phyloP scores from a whole-genome alignment of 2,113 vertebrate genomes.

The Paramormyrops kingsleyae region DNA sequence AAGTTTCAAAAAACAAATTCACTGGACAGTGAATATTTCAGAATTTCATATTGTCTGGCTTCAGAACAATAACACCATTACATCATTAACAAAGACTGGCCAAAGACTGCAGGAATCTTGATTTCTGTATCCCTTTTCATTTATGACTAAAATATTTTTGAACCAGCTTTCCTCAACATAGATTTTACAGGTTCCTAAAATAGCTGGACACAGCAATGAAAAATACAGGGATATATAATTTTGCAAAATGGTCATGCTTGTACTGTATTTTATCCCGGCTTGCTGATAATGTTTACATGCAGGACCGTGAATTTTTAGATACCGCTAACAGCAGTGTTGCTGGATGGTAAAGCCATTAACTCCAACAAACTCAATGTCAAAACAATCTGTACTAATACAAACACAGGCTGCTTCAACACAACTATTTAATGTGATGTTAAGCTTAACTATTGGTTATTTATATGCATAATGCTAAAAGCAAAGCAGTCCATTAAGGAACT shows the following conservation, averaged over 20 bases:
- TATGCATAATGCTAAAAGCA: neutral
- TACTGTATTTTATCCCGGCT: neutral
- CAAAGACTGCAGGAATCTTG: neutral
- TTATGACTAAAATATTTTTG: neutral
- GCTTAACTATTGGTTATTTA: neutral
- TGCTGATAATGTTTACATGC: neutral
- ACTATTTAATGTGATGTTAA: neutral
- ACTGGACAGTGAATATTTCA: neutral
- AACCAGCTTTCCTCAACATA: neutral
- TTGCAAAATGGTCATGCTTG: neutral
- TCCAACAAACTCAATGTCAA: neutral
- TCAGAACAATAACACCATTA: neutral
- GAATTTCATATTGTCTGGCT: neutral
- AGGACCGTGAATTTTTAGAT: neutral
- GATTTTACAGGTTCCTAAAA: neutral
- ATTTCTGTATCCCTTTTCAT: neutral
- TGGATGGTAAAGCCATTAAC: neutral
- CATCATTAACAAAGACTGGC: neutral
- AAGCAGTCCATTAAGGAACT: neutral
- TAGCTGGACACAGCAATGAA: neutral
- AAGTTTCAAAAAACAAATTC: neutral
- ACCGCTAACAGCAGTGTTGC: neutral
- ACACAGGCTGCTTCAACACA: neutral
- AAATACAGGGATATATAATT: neutral
- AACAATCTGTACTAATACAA: neutral